These are phyloP conservation scores for Shargacucullia verbasci DNA, from an alignment of 2,888 invertebrate genomes.

Conservation along the genomic window DNA sequence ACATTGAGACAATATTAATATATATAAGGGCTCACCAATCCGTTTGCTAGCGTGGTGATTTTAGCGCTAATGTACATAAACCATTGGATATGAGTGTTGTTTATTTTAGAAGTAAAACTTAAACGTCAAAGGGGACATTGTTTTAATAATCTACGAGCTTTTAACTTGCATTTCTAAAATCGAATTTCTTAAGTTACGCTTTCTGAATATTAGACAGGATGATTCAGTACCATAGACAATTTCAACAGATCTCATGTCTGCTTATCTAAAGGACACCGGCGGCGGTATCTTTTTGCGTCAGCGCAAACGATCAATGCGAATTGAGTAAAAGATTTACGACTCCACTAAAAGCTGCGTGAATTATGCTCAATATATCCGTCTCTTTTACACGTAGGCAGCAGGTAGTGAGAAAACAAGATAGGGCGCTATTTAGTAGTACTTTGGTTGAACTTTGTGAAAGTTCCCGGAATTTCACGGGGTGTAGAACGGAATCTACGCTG, in stretches of 20 bases:
- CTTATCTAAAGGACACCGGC: constrained; percentile 57
- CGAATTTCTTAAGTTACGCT: no score
- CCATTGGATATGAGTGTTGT: no score
- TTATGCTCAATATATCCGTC: constrained; percentile 64
- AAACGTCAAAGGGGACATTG: no score
- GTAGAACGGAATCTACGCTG: constrained; percentile 47
- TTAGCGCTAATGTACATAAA: no score
- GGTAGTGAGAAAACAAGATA: constrained; percentile 47
- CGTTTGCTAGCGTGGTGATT: no score
- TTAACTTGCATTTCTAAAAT: no score
- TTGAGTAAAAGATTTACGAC: constrained; percentile 79
- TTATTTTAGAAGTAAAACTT: no score
- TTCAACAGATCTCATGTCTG: constrained; percentile 34
- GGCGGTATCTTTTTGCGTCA: constrained; percentile 73
- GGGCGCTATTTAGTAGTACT: constrained; percentile 42
- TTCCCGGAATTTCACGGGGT: constrained; percentile 49
- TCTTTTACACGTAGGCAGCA: constrained; percentile 51
- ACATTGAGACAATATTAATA: no score
- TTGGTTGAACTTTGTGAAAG: constrained; percentile 56
- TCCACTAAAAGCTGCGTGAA: constrained; percentile 77
- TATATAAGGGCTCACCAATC: no score
- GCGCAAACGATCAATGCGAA: constrained; percentile 74
- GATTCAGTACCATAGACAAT: constrained; percentile 22
- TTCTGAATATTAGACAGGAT: constrained; percentile 13
- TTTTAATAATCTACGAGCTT: no score